Base-by-base conservation (phyloP, 2,113 vertebrate species). In the Planiliza haematocheilus region DNA sequence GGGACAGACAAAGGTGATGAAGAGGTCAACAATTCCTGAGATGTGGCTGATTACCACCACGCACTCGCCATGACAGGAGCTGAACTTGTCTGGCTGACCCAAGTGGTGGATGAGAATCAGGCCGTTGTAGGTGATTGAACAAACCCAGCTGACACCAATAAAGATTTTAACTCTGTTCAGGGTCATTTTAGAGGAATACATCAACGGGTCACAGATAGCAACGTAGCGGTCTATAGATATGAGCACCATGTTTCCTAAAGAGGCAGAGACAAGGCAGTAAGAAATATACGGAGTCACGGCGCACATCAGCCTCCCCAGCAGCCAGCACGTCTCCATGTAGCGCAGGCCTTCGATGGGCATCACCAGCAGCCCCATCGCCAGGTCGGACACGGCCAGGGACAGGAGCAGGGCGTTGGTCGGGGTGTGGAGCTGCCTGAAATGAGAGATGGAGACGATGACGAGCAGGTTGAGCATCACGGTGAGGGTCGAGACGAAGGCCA, bases 351-450 rank as follows among this genome's bases (percentile, higher is more conserved):
- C 68, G n/a, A 77, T 17, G 7, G 71, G 65, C 69, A 81, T 77
- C 68, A 68, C 68, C 63, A 80, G 57, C 72, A 73, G 1, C 52
- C 82, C 82, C 63, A 84, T 13, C 10, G 74, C 12, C 48, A 81
- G 48, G 69, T 81, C 82, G 0, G 58, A 69, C 36, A 56, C 0
- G 0, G 73, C 63, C 57, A 84, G 58, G 0, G 81, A 91, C 45
- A 87, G 74, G 7, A 91, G 70, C 30, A 92, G 79, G 45, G 74
- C 10, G 72, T 92, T 91, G 67, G 89, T 91, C 1, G 86, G 80
- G n/a, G 81, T 91, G 78, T 90, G 89, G n/a, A 92, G 90, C 75
- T 91, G 85, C 70, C 76, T 74, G 81, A 86, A 80, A 46, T 75
- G 82, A 8, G 75, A 59, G 70, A 83, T 83, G 61, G 76, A 74